Evolutionary conservation across 2,797 vertebrate genomes (phyloP).

Genomic region (Siniperca obscura): DNA sequence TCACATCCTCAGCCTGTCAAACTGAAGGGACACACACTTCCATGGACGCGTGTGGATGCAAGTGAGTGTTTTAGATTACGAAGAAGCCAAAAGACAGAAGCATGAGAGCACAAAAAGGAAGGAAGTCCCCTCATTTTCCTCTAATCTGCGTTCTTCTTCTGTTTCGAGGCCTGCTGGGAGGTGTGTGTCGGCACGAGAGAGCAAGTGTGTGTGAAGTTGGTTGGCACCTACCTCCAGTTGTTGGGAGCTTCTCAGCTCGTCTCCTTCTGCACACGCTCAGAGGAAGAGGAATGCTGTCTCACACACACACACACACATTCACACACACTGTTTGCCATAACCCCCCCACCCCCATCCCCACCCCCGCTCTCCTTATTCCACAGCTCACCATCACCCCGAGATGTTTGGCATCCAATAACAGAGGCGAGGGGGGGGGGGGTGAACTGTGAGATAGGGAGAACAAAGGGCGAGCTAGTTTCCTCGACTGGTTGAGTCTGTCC

Average conservation of each 20-base stretch:
- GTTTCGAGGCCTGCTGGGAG: conserved; percentile 19
- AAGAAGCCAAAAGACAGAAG: conserved; percentile 13
- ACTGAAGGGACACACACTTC: conserved; percentile 18
- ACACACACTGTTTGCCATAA: conserved; percentile 21
- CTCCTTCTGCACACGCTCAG: conserved; percentile 62
- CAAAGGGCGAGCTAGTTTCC: conserved; percentile 42
- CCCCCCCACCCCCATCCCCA: background rate
- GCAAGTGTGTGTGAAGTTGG: conserved; percentile 26
- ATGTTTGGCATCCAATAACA: conserved; percentile 54
- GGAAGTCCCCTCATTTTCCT: background rate
- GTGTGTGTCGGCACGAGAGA: conserved; percentile 17
- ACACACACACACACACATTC: conserved; percentile 38
- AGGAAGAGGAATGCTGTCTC: conserved; percentile 66
- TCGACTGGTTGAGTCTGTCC: conserved; percentile 25
- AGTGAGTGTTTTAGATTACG: conserved; percentile 5
- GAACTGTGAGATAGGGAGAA: conserved; percentile 49
- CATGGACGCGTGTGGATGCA: background rate
- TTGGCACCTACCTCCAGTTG: conserved; percentile 78
- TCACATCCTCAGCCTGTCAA: conserved; percentile 32
- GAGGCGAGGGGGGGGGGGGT: conserved; percentile 19
- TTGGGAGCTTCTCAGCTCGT: conserved; percentile 56
- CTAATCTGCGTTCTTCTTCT: background rate
- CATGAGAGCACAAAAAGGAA: background rate
- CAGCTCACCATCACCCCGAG: conserved; percentile 29
- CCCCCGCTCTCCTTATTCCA: conserved; percentile 19